Evolutionary conservation across 2,888 invertebrate genomes (phyloP), one percentile per base, ranked within the genome.

Genomic region (Podabrus alpinus): DNA sequence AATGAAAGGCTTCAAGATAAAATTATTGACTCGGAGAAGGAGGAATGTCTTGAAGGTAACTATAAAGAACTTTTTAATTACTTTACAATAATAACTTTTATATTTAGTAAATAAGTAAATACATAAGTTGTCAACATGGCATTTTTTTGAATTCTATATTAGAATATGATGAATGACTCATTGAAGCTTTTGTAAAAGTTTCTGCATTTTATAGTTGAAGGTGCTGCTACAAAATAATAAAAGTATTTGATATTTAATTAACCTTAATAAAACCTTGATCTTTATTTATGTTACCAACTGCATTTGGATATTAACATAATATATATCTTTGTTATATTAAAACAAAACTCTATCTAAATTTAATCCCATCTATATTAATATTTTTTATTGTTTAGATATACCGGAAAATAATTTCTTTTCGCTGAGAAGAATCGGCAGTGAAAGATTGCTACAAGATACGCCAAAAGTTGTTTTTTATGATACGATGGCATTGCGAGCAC

Each of bases 401-500:
- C 16, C 59, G 1, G 73, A 76, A 15, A 81, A 76, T 68, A 73
- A 78, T 17, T 79, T 81, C 62, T 80, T 81, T 67, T 82, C 82
- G 76, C 80, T 89, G 16, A 83, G 86, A 15, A 83, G 88, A 70
- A 87, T 87, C 75, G 82, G 86, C 61, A 89, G 88, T 81, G 88
- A 88, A 72, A 86, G 88, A 11, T 81, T 85, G 15, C 81, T 78
- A 62, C 83, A 84, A 69, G 84, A 84, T 68, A 79, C 83, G n/a
- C 78, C 81, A 45, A 85, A 90, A 69, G 91, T 93, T 10, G 89
- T 90, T 76, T 94, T 94, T 86, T 89, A 93, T 84, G 96, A 96
- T 86, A 95, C 95, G 21, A 96, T 95, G 94, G 93, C 95, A 19
- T 88, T 96, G 81, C 91, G 95, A 80, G 89, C 87, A 11, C 91